Evolutionary conservation across 53 echinoderm and acorn worm species (phyloP), one percentile per base, ranked within the genome.

Genomic region (Temnopleurus reevesii): DNA sequence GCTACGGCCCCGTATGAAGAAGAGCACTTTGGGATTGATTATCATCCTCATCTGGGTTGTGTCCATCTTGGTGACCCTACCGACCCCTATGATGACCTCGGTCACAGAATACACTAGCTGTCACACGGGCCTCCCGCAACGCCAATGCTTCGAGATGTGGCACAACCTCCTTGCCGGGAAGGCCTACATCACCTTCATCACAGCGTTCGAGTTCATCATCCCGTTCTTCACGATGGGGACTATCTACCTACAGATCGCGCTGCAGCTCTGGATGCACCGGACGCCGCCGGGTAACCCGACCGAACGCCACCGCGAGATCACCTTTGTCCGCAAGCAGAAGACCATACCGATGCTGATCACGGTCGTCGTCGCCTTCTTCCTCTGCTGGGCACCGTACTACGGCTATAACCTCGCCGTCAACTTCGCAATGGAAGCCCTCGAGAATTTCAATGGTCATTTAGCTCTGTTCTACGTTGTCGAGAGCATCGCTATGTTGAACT

Each of bases 371-470:
- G 94, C 98, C 7, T 98, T 98, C 90, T 96, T 94, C 85, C 19
- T 98, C 47, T 98, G 95, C 85, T 98, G 92, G 94, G 98, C 94
- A 17, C 98, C 98, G 12, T 98, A 95, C 88, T 93, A 95, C 86
- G 90, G 76, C 23, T 98, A 91, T 82, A 90, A 94, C 29, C 93
- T 98, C 45, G 93, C 95, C 88, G 56, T 92, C 27, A 90, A 92
- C 21, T 90, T 88, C 84, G 81, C 76, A 28, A 10, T 8, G 12
- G 12, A 58, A 4, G 3, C 24, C 8, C 44, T 93, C 23, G 93
- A 81, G 29, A 85, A 86, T 44, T 84, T 81, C 27, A 29, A 89
- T 33, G 90, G 91, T 18, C 83, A 93, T 29, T 61, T 92, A 8
- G 63, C 91, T 5, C 46, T 93, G 61, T 94, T 92, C 49, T 98